These are phyloP conservation scores for Aporrectodea caliginosa DNA, from an alignment of 1,140 invertebrate genomes.

Conservation along the genomic window DNA sequence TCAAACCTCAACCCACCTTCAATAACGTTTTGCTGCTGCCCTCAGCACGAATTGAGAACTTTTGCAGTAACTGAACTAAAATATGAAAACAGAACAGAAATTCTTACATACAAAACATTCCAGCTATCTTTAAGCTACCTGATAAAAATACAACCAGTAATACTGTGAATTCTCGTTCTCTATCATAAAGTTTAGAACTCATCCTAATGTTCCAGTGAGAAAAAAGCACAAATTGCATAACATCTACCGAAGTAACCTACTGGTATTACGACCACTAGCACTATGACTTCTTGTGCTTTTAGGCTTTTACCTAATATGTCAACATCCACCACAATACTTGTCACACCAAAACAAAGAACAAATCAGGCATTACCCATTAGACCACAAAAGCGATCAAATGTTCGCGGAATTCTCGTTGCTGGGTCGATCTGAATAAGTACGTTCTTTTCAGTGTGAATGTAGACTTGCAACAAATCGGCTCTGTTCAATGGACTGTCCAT, in stretches of 20 bases:
- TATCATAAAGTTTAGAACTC: background rate
- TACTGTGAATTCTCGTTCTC: too few relatives aligned
- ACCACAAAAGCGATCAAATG: constrained; percentile 96
- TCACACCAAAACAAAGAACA: background rate
- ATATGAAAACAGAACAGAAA: constrained; percentile 29
- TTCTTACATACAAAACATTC: too few relatives aligned
- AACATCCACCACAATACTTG: background rate
- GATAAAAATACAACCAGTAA: too few relatives aligned
- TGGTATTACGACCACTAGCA: constrained; percentile 29
- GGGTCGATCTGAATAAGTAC: constrained; percentile 98
- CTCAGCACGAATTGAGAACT: constrained; percentile 83
- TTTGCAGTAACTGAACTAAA: constrained; percentile 96
- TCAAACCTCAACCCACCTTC: constrained; percentile 60
- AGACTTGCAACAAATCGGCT: constrained; percentile 76
- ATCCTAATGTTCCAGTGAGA: background rate
- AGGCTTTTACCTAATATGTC: background rate
- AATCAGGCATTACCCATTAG: constrained; percentile 75
- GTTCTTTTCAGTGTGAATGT: constrained; percentile 92
- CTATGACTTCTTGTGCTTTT: background rate
- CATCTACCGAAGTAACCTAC: constrained; percentile 34
- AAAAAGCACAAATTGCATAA: constrained; percentile 17
- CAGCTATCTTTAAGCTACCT: too few relatives aligned
- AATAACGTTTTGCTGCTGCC: constrained; percentile 85
- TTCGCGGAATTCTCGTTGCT: constrained; percentile 95
- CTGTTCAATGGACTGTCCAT: constrained; percentile 92